Percentiles rank a stretch among this genome's conserved stretches.
Evolutionary conservation across 1,140 invertebrate species (phyloP).

Genomic region (Sitobion miscanthi): DNA sequence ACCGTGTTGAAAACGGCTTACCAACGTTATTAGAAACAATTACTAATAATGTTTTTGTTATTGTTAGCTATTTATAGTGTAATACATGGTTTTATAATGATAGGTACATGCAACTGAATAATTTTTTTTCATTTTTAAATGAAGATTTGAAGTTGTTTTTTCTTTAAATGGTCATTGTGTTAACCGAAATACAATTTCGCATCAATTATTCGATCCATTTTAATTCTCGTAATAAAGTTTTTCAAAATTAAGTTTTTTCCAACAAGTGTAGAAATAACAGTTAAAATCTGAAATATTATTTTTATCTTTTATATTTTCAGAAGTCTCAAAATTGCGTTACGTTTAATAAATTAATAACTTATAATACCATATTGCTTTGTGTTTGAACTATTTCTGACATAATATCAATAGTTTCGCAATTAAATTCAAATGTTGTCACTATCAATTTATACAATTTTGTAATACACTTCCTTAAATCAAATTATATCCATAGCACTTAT

Average conservation of each 20-base stretch:
- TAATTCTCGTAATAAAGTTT: accelerated
- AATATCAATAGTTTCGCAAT: not conserved
- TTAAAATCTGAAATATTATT: not conserved
- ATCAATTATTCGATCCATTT: not conserved
- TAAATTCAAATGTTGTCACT: not conserved
- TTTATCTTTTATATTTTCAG: not conserved
- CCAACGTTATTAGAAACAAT: not conserved
- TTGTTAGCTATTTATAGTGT: not conserved
- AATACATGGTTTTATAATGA: no score
- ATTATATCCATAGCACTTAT: not conserved
- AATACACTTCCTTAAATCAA: no score
- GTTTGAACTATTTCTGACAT: not conserved
- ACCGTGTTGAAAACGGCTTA: not conserved
- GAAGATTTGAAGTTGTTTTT: no score
- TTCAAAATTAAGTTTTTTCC: not conserved
- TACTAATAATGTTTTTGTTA: not conserved
- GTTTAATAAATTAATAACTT: not conserved
- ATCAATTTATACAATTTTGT: not conserved
- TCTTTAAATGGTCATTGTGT: not conserved
- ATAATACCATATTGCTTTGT: not conserved
- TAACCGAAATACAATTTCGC: not conserved
- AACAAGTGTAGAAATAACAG: not conserved
- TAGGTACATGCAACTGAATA: no score
- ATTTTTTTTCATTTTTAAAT: no score
- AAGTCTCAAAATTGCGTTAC: not conserved